Evolutionary conservation across 2,113 vertebrate genomes (phyloP), one percentile per base, ranked within the genome.

Genomic region (Platysternon megacephalum): DNA sequence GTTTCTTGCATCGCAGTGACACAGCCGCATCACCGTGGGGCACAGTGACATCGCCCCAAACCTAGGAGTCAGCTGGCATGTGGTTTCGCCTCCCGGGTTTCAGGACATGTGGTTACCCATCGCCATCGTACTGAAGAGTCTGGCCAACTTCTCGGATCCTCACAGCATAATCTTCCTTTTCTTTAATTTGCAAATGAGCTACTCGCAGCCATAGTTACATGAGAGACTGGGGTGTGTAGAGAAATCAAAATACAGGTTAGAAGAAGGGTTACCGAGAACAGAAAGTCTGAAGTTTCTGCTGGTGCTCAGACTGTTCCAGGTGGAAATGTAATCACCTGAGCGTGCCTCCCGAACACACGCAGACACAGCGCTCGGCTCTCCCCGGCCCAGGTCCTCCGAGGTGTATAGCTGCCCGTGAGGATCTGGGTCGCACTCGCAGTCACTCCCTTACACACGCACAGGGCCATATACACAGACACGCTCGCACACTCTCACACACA

Each of bases 171-270:
- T 93, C 94, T 84, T 84, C 93, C 93, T 96, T 96, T 94, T 93
- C 88, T 93, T 84, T 95, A 96, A 93, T 95, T 91, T 94, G 68
- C 95, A 90, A 96, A 83, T 95, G 97, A 96, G 96, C 96, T 97
- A 96, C 96, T 97, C 96, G 95, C 91, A 94, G 95, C 95, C 90
- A 88, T 80, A 94, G 90, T 97, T 97, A 95, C 90, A 14, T 96
- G 96, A 97, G 85, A 84, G 90, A 1, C 68, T 65, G 84, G 48
- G 90, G 96, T 85, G 94, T 85, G 80, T 74, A 78, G 79, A 61
- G 29, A 14, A 39, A 39, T 53, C 19, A 8, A 9, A 14, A 5
- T 81, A 39, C 13, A 35, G n/a, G n/a, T n/a, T 24, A 39, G 35
- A 53, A 52, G 12, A 44, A 46, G 8, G 3, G 11, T 42, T 26